Evolutionary conservation across 2,797 vertebrate genomes (phyloP).

Genomic region (Decapterus maruadsi): DNA sequence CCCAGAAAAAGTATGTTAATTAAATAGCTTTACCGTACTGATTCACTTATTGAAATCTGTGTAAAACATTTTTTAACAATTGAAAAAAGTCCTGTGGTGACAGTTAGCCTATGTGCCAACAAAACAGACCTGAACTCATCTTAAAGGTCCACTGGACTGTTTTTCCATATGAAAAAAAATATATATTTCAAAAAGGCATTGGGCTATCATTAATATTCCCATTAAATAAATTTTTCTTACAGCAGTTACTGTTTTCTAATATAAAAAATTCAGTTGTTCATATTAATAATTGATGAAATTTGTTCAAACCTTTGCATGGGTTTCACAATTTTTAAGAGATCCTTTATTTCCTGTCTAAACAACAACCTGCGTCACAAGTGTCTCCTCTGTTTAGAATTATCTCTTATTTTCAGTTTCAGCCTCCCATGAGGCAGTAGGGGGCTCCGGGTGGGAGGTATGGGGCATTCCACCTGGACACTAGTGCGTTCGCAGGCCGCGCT

Average conservation of each 20-base stretch:
- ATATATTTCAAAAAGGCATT: no score
- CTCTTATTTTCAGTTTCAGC: conserved; percentile 47
- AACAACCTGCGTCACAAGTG: conserved; percentile 33
- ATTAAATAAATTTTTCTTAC: not conserved
- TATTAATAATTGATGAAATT: not conserved
- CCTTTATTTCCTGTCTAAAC: conserved; percentile 41
- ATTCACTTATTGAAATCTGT: no score
- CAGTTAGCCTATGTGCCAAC: not conserved
- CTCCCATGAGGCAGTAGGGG: conserved; percentile 50
- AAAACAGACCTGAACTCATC: not conserved
- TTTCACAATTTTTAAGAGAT: not conserved
- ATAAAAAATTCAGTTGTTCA: not conserved
- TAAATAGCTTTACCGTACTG: not conserved
- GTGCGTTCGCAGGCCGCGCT: conserved; percentile 56
- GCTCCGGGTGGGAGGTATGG: conserved; percentile 60
- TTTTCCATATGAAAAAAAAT: not conserved
- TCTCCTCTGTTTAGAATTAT: conserved; percentile 56
- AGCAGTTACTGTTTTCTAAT: not conserved
- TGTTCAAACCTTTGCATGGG: not conserved
- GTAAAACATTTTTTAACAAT: no score
- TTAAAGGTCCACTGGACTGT: not conserved
- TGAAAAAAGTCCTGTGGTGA: not conserved
- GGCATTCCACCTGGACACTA: conserved; percentile 78
- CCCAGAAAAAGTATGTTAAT: not conserved
- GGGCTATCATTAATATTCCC: not conserved